Evolutionary conservation across 2,797 vertebrate species (phyloP).

Genomic region (Rousettus madagascariensis): DNA sequence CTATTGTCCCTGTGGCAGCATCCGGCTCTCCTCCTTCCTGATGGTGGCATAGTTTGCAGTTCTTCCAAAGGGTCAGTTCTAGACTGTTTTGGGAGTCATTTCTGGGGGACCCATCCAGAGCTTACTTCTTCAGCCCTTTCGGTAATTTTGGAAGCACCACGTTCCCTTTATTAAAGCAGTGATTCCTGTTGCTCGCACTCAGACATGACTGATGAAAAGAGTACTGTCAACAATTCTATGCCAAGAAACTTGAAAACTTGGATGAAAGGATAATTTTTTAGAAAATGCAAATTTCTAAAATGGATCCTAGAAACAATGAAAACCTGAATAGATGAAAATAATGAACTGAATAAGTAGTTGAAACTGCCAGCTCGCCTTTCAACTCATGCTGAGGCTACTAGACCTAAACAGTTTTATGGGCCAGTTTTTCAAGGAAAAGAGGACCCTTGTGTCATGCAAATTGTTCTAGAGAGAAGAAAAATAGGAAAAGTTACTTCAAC

Average conservation of each 20-base stretch:
- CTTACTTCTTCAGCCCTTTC: neutral
- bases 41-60: neutral
- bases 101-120: neutral
- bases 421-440: neutral
- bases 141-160: neutral
- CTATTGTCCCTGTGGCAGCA: neutral
- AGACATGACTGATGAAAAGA: neutral
- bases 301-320: neutral
- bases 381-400: neutral
- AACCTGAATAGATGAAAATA: neutral
- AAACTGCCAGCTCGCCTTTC: neutral
- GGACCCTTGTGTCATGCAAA: neutral
- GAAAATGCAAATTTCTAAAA: neutral
- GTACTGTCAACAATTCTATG: neutral
- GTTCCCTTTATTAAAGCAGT: neutral
- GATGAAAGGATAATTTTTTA: neutral
- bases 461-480: conserved; percentile 16
- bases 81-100: neutral
- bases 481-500: neutral
- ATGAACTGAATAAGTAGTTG: neutral
- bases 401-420: neutral
- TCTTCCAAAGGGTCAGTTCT: neutral
- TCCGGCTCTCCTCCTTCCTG: neutral
- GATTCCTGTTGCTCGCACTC: neutral
- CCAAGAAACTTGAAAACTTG: neutral